These are phyloP conservation scores for Priocnemis perturbator DNA, from an alignment of 2,888 invertebrate genomes.

Conservation along the genomic window DNA sequence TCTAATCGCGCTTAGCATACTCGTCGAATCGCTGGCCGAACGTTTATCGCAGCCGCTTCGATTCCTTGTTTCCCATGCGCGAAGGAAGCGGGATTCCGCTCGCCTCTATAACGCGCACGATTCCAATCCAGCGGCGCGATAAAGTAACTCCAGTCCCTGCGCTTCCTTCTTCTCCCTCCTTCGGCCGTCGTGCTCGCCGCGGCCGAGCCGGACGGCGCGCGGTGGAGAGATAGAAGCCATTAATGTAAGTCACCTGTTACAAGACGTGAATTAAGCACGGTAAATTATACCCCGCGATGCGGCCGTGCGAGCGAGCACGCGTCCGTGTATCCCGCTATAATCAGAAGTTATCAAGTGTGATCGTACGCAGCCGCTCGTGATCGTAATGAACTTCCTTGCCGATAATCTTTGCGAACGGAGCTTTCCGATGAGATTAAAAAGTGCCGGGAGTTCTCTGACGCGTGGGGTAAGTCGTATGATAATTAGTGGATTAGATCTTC, in stretches of 20 bases:
- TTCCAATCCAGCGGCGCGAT: slow-evolving; percentile 4
- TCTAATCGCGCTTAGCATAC: too few species aligned
- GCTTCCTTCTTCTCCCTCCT: background rate
- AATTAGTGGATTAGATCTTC: too few species aligned
- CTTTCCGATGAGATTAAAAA: too few species aligned
- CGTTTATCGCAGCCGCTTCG: too few species aligned
- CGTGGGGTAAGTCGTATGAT: too few species aligned
- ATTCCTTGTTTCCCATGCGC: too few species aligned
- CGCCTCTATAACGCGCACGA: slow-evolving; percentile 1
- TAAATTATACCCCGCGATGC: slow-evolving; percentile 40
- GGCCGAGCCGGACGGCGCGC: background rate
- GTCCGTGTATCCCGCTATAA: slow-evolving; percentile 17
- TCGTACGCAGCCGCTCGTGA: slow-evolving; percentile 26
- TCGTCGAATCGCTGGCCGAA: too few species aligned
- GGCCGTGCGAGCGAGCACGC: slow-evolving; percentile 1
- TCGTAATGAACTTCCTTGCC: slow-evolving; percentile 38
- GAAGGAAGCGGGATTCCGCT: too few species aligned
- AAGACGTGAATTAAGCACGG: slow-evolving; percentile 43
- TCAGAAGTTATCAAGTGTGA: slow-evolving; percentile 34
- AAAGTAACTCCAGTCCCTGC: slow-evolving; percentile 3
- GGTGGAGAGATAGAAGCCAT: slow-evolving; percentile 34
- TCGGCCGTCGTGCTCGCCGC: background rate
- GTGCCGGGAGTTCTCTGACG: too few species aligned
- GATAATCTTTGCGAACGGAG: background rate
- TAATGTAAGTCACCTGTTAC: slow-evolving; percentile 49